A percentile compares a stretch with the other conserved stretches of the same genome.
Evolutionary conservation across 64 coral and sea anemone genomes (phyloP).

Genomic region (Dendrophyllia cribrosa): DNA sequence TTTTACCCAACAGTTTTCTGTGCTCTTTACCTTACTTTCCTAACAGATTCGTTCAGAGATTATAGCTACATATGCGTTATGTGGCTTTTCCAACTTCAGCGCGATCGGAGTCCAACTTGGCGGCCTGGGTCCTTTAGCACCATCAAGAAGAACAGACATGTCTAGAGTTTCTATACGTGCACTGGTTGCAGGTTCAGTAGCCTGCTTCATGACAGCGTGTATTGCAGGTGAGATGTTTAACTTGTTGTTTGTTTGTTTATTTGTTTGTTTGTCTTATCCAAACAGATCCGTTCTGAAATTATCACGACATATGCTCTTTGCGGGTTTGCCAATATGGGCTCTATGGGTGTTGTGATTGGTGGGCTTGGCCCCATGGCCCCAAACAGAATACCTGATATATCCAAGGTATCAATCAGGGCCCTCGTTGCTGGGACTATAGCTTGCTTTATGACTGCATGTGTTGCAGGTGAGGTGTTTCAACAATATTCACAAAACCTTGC

Average conservation of each 20-base stretch:
- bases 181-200: conserved; percentile 70
- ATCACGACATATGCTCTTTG: conserved; percentile 85
- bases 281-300: conserved; percentile 94
- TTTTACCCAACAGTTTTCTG: neutral
- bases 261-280: conserved; percentile 17
- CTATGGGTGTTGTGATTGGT: conserved; percentile 84
- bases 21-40: neutral
- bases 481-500: neutral
- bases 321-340: conserved; percentile 86
- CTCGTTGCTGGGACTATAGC: conserved; percentile 87
- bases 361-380: conserved; percentile 90
- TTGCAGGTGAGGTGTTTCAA: conserved; percentile 77
- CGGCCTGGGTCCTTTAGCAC: conserved; percentile 58
- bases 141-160: conserved; percentile 60
- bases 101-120: conserved; percentile 77
- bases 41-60: conserved; percentile 75
- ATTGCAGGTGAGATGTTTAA: conserved; percentile 66
- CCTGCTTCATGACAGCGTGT: conserved; percentile 74
- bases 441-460: conserved; percentile 93
- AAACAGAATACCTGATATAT: conserved; percentile 70
- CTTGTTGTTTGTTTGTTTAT: neutral
- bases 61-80: conserved; percentile 64
- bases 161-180: conserved; percentile 63
- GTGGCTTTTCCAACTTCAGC: conserved; percentile 70
- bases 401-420: conserved; percentile 77